A percentile compares a stretch with the other conserved stretches of the same genome.
Evolutionary conservation across 2,797 vertebrate genomes (phyloP).

Genomic region (Rhincodon typus): DNA sequence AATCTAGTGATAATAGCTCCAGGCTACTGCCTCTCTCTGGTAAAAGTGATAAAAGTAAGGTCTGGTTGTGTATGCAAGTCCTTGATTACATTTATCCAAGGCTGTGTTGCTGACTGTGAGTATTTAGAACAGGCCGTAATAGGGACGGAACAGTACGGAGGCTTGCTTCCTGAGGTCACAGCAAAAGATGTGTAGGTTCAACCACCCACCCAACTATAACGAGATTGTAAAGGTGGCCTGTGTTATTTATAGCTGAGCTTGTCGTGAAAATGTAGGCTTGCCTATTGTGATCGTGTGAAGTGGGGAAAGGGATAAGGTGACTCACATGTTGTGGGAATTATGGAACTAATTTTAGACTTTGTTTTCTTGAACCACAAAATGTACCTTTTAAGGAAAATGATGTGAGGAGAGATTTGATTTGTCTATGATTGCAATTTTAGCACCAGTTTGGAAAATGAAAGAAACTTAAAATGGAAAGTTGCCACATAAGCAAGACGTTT

Average conservation of each 20-base stretch:
- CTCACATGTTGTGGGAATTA: background rate
- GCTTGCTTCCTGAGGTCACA: too few species aligned
- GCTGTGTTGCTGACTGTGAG: background rate
- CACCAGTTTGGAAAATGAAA: background rate
- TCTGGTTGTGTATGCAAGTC: background rate
- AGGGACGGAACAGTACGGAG: background rate
- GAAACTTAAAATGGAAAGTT: background rate
- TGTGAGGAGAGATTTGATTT: background rate
- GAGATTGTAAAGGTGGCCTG: background rate
- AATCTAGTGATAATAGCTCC: too few species aligned
- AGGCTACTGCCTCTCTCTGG: too few species aligned
- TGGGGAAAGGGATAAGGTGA: background rate
- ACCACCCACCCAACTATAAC: background rate
- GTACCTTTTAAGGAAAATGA: constrained; percentile 5
- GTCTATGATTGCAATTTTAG: background rate
- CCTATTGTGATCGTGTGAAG: background rate
- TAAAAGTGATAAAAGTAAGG: background rate
- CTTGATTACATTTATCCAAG: background rate
- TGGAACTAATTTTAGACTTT: background rate
- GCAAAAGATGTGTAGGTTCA: background rate
- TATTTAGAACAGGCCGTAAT: background rate
- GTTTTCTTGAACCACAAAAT: background rate
- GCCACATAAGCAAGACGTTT: background rate
- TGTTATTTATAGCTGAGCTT: background rate
- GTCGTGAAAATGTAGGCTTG: background rate